Evolutionary conservation across 2,888 invertebrate species (phyloP).

Genomic region (Torymus texanus): DNA sequence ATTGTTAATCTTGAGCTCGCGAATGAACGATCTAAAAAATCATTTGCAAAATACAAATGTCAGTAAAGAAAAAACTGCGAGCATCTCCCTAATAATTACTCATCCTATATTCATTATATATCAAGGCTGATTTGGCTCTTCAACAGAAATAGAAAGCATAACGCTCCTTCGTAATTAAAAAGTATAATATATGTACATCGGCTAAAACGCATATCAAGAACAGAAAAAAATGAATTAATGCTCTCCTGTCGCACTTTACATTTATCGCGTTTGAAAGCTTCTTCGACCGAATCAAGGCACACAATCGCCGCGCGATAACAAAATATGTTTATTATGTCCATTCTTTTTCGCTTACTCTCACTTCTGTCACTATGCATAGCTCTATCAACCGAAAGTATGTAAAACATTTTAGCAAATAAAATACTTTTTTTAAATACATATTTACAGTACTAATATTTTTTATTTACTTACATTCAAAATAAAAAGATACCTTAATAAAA

Average conservation of each 20-base stretch:
- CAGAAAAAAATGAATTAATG: constrained; percentile 6
- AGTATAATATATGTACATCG: constrained; percentile 42
- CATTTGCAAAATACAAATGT: constrained; percentile 16
- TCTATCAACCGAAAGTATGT: constrained; percentile 3
- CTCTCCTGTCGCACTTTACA: constrained; percentile 17
- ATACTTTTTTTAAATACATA: not conserved
- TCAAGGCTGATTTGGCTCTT: constrained; percentile 42
- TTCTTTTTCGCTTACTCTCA: not conserved
- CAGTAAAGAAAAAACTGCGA: constrained; percentile 26
- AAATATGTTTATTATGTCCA: constrained; percentile 15
- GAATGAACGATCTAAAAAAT: constrained; percentile 10
- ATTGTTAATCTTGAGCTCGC: not conserved
- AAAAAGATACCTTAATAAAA: no score
- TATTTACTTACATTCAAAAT: no score
- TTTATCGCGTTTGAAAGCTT: constrained; percentile 40
- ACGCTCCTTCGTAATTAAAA: not conserved
- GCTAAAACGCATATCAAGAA: constrained; percentile 18
- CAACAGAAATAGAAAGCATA: constrained; percentile 29
- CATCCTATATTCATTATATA: constrained; percentile 15
- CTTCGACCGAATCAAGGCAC: constrained; percentile 55
- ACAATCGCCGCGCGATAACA: constrained; percentile 37
- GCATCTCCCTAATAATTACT: constrained; percentile 16
- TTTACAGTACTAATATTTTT: not conserved
- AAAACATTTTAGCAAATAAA: not conserved
- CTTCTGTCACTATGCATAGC: not conserved